Evolutionary conservation across 2,113 vertebrate genomes (phyloP).

Genomic region (Isurus oxyrinchus): DNA sequence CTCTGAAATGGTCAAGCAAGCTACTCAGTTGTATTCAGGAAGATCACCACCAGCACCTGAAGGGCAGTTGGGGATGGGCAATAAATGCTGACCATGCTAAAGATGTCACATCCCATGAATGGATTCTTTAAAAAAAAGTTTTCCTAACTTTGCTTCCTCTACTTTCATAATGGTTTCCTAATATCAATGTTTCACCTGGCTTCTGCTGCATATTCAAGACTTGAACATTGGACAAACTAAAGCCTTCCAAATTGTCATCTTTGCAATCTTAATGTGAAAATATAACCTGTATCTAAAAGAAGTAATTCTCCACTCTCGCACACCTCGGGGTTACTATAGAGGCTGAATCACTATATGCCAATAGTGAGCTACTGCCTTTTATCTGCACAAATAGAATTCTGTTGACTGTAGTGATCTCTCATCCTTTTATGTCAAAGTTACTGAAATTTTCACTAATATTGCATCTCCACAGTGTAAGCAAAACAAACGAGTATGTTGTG

Average conservation of each 20-base stretch:
- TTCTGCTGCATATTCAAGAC: not conserved
- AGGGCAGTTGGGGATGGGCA: too few species aligned
- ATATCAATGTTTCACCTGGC: not conserved
- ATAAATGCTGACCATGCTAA: too few species aligned
- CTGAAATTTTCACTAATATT: not conserved
- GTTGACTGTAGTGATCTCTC: not conserved
- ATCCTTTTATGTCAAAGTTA: not conserved
- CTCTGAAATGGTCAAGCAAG: too few species aligned
- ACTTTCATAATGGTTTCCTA: not conserved
- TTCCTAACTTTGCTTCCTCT: too few species aligned
- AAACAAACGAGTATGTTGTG: not conserved
- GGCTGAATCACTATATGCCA: not conserved
- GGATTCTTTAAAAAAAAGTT: too few species aligned
- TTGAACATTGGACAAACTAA: not conserved
- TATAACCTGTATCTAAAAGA: not conserved
- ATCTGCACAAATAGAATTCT: not conserved
- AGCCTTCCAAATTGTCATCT: not conserved
- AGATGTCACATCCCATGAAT: too few species aligned
- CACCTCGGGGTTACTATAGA: not conserved
- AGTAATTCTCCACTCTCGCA: not conserved
- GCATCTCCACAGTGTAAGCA: not conserved
- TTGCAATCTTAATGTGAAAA: not conserved
- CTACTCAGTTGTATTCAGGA: too few species aligned
- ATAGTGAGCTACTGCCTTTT: not conserved
- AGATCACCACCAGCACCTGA: too few species aligned